A percentile compares a stretch with the other conserved stretches of the same genome.
phyloP scores from a whole-genome alignment of 1,140 invertebrate species.

The Drosophila repletoides region DNA sequence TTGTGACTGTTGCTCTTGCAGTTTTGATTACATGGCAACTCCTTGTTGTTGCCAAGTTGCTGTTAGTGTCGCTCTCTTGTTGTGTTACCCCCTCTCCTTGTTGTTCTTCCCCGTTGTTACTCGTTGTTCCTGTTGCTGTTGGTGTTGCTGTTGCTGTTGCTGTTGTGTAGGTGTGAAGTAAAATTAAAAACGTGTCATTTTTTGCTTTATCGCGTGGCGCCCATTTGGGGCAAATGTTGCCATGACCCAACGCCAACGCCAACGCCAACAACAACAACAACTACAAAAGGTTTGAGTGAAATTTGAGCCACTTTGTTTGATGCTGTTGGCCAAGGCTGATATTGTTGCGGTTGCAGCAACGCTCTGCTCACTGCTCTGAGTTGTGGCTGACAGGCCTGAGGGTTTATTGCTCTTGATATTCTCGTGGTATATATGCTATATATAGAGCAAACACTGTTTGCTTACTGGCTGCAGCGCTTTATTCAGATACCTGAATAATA shows the following conservation, averaged over 20 bases:
- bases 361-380: not conserved
- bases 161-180: conserved; percentile 77
- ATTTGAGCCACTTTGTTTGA: conserved; percentile 58
- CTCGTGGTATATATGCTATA: no score
- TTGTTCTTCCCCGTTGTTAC: no score
- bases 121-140: no score
- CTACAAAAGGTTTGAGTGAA: conserved; percentile 39
- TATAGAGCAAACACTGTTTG: conserved; percentile 1
- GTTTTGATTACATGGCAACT: conserved; percentile 45
- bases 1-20: conserved; percentile 47
- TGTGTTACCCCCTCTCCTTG: conserved; percentile 41
- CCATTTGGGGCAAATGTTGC: conserved; percentile 46
- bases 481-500: conserved; percentile 13
- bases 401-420: not conserved
- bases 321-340: conserved; percentile 33
- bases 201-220: conserved; percentile 74
- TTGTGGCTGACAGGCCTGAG: not conserved
- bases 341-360: conserved; percentile 16
- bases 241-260: conserved; percentile 45
- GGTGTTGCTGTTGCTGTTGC: conserved; percentile 15
- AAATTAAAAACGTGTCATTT: conserved; percentile 81
- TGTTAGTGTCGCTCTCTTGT: conserved; percentile 46
- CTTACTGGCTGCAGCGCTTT: no score
- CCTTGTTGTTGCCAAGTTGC: conserved; percentile 31
- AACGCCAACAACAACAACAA: conserved; percentile 20